These are phyloP conservation scores for Lasioglossum albipes DNA, from an alignment of 1,140 invertebrate species.

Conservation along the genomic window DNA sequence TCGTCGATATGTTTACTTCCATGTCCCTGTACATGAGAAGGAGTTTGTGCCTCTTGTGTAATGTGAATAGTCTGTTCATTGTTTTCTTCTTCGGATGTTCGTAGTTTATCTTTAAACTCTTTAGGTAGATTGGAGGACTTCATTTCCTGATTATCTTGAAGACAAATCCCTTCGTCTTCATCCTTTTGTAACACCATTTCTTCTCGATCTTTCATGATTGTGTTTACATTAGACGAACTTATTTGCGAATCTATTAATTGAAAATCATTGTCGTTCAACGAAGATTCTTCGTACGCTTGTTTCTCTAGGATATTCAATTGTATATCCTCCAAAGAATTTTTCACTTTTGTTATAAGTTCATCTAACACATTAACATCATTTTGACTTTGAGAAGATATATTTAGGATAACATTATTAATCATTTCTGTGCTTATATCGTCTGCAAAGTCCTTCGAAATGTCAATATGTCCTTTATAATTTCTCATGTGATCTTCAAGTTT, in stretches of 20 bases:
- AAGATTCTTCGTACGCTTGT: conserved; percentile 21
- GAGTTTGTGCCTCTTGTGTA: conserved; percentile 39
- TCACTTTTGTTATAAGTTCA: conserved; percentile 12
- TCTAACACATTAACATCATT: conserved; percentile 32
- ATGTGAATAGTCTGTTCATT: conserved; percentile 10
- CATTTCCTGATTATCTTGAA: conserved; percentile 19
- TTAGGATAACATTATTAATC: conserved; percentile 34
- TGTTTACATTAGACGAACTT: neutral
- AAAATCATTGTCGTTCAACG: neutral
- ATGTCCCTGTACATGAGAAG: conserved; percentile 40
- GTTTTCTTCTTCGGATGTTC: conserved; percentile 29
- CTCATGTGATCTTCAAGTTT: conserved; percentile 27
- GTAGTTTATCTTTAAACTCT: conserved; percentile 51
- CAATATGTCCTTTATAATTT: conserved; percentile 39
- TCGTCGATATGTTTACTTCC: conserved; percentile 63
- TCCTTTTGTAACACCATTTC: conserved; percentile 16
- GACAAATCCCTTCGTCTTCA: neutral
- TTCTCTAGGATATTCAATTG: conserved; percentile 13
- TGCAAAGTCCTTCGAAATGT: conserved; percentile 22
- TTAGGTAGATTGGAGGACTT: conserved; percentile 45
- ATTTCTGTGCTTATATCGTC: conserved; percentile 31
- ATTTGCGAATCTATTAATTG: neutral
- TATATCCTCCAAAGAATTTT: conserved; percentile 20
- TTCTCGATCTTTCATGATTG: conserved; percentile 2
- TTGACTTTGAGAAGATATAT: conserved; percentile 42